Evolutionary conservation across 2,888 invertebrate species (phyloP).

Genomic region (Operophtera brumata): DNA sequence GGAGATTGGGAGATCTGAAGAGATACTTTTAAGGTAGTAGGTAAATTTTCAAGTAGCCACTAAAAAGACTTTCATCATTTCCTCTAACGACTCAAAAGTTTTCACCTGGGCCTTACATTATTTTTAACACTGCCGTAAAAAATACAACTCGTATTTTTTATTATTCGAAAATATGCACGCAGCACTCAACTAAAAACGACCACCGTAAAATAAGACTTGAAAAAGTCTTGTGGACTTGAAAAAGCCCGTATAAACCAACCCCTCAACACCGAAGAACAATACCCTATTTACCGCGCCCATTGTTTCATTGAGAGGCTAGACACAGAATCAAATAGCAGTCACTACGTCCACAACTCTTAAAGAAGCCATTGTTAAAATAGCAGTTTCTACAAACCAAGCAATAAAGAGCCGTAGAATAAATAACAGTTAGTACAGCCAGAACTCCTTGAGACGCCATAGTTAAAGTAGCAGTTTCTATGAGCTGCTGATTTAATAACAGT

Average conservation of each 20-base stretch:
- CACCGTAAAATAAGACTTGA: slow-evolving; percentile 16
- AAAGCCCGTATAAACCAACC: slow-evolving; percentile 26
- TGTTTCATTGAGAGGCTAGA: slow-evolving; percentile 50
- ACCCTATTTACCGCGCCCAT: slow-evolving; percentile 67
- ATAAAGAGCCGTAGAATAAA: slow-evolving; percentile 1
- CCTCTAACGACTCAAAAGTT: not conserved
- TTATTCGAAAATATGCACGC: slow-evolving; percentile 14
- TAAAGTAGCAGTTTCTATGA: not conserved
- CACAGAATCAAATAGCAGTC: slow-evolving; percentile 8
- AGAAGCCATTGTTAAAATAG: not conserved
- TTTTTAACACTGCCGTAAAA: not conserved
- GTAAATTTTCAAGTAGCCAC: not conserved
- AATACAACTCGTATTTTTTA: slow-evolving; percentile 9
- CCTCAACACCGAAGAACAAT: slow-evolving; percentile 51
- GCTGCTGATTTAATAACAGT: not conserved
- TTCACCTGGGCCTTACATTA: not conserved
- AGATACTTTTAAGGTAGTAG: no score
- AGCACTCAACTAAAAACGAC: slow-evolving; percentile 36
- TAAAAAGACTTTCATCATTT: not conserved
- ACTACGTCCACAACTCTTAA: not conserved
- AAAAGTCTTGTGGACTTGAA: slow-evolving; percentile 36
- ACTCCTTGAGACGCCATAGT: not conserved
- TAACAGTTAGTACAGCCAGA: not conserved
- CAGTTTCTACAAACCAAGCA: not conserved
- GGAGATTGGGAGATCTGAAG: not conserved